Conservation (phyloP, 2,113 vertebrate species). For the Sardina pilchardus region DNA sequence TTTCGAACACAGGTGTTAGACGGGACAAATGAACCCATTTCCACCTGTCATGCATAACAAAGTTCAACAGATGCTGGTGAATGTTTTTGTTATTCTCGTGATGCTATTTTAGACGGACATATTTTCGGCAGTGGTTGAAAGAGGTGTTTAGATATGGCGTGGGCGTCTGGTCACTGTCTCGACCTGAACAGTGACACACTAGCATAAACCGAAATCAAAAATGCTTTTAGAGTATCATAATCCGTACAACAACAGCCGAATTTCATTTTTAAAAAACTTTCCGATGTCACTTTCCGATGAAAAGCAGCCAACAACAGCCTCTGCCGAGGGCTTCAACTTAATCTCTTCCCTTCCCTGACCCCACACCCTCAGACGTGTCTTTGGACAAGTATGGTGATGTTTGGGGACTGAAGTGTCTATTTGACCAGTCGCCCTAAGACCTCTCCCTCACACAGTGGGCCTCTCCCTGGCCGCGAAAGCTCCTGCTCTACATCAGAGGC, state of each 20-base stretch:
- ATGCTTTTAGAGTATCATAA: background rate
- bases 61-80: background rate
- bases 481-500: constrained; percentile 7
- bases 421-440: background rate
- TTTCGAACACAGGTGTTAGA: background rate
- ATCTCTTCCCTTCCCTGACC: background rate
- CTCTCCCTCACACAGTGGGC: background rate
- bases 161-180: background rate
- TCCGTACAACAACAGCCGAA: background rate
- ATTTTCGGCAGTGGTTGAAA: background rate
- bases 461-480: background rate
- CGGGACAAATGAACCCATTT: background rate
- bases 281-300: background rate
- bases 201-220: background rate
- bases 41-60: background rate
- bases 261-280: background rate
- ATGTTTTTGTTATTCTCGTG: background rate
- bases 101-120: background rate
- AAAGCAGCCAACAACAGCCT: background rate
- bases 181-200: background rate
- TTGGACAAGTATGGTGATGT: background rate
- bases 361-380: background rate
- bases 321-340: background rate
- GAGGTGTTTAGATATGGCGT: background rate
- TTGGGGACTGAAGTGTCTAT: background rate